Evolutionary conservation across 2,113 vertebrate genomes (phyloP), one percentile per base, ranked within the genome.

Genomic region (Hemiprocne comata): DNA sequence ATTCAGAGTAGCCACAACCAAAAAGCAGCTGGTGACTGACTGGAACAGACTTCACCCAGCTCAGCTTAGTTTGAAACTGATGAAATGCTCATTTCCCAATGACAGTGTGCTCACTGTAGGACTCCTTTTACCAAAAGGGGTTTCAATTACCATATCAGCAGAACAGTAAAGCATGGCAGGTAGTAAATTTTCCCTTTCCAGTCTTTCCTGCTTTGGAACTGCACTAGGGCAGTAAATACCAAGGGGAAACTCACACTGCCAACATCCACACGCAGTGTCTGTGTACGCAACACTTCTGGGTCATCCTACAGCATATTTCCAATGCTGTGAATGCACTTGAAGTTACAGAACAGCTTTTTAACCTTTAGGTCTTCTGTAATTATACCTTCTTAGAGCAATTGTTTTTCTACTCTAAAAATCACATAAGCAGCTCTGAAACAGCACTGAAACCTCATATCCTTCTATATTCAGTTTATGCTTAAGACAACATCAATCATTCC

Each of bases 191-290:
- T 84, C 91, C 84, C 71, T 78, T 93, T 93, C 89, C 74, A 93
- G 90, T 92, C 77, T 87, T 94, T 93, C 95, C 91, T 91, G 90
- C 89, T 95, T 92, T 87, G 89, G 89, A 91, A 89, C 65, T 91
- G 48, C 88, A 74, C 64, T 58, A 80, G 26, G 90, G 89, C 81
- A 87, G 74, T 90, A 93, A 93, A 93, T 85, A 84, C 70, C 90
- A 90, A 93, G 61, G 80, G 85, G 87, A 90, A 95, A 80, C 91
- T 94, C 62, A 48, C 54, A 70, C 61, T 95, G 93, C 92, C 94
- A 96, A 92, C 80, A 82, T 79, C 66, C 75, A 96, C 90, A 84
- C 2, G 51, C 65, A 94, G 76, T 42, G 93, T 80, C 77, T 93
- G 76, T 73, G 79, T 64, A 90, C 16, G 24, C 77, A 95, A 90